Evolutionary conservation across 2,888 invertebrate species (phyloP).

Genomic region (Chouioia cunea): DNA sequence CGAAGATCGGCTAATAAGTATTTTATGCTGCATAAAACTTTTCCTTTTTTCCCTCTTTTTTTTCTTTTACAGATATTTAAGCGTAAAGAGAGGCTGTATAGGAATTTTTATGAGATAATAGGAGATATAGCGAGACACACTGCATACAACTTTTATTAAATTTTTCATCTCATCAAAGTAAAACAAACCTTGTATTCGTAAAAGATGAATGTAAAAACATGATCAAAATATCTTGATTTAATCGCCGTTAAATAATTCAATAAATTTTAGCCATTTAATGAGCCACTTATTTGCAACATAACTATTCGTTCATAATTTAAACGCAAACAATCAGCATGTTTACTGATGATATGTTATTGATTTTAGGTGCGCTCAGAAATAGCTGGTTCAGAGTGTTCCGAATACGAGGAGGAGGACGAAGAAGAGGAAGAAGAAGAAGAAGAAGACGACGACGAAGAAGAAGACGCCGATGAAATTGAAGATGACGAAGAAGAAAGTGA

Average conservation of each 20-base stretch:
- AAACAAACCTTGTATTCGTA: background rate
- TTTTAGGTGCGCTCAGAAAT: slow-evolving; percentile 48
- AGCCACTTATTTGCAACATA: no score
- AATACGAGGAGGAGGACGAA: slow-evolving; percentile 37
- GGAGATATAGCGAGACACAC: no score
- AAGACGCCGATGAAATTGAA: slow-evolving; percentile 55
- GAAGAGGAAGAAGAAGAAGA: slow-evolving; percentile 60
- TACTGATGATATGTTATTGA: slow-evolving; percentile 2
- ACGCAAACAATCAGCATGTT: background rate
- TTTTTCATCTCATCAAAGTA: slow-evolving; percentile 2
- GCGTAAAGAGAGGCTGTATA: no score
- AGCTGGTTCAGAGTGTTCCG: slow-evolving; percentile 32
- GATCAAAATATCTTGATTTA: background rate
- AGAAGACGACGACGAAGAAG: slow-evolving; percentile 51
- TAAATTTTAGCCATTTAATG: background rate
- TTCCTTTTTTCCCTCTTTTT: no score
- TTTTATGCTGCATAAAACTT: no score
- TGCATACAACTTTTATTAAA: slow-evolving; percentile 28
- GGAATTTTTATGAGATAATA: no score
- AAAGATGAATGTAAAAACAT: background rate
- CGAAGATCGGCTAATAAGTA: no score
- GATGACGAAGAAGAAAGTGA: slow-evolving; percentile 51
- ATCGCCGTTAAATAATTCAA: background rate
- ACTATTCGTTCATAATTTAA: background rate
- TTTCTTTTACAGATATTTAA: no score